Percentiles rank a stretch among this genome's conserved stretches.
These are phyloP conservation scores for Acipenser ruthenus DNA, from an alignment of 2,797 vertebrate genomes.

Conservation along the genomic window DNA sequence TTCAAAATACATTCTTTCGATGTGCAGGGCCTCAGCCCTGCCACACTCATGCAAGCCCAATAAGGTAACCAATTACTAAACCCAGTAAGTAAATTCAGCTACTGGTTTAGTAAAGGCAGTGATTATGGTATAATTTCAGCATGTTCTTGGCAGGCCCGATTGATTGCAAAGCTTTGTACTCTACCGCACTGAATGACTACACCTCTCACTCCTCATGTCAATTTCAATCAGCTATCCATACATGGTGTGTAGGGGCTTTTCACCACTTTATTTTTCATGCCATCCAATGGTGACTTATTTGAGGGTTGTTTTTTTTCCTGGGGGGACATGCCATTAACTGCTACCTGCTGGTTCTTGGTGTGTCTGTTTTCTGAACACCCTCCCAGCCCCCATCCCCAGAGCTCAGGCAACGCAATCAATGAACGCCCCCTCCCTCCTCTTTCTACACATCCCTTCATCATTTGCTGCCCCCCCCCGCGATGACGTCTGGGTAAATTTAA, in stretches of 20 bases:
- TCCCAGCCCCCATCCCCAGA: constrained; percentile 23
- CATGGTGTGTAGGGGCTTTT: constrained; percentile 46
- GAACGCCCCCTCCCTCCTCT: constrained; percentile 29
- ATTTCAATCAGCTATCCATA: constrained; percentile 58
- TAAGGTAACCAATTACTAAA: too few relatives aligned
- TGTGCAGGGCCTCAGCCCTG: too few relatives aligned
- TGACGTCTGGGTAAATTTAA: constrained; percentile 49
- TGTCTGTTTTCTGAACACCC: constrained; percentile 29
- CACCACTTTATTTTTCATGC: constrained; percentile 13
- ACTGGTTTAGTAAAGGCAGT: too few relatives aligned
- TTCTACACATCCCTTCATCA: constrained; percentile 53
- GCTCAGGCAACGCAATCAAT: constrained; percentile 47
- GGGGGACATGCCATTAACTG: constrained; percentile 46
- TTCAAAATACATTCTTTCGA: too few relatives aligned
- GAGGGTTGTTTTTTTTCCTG: constrained; percentile 41
- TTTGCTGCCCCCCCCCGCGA: constrained; percentile 40
- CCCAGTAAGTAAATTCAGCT: too few relatives aligned
- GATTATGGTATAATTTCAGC: too few relatives aligned
- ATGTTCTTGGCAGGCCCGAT: too few relatives aligned
- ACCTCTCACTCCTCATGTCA: constrained; percentile 36
- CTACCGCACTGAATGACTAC: too few relatives aligned
- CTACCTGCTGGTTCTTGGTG: constrained; percentile 45
- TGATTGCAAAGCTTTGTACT: too few relatives aligned
- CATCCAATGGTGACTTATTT: constrained; percentile 49
- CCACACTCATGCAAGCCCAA: too few relatives aligned